Evolutionary conservation across 1,140 invertebrate species (phyloP), one percentile per base, ranked within the genome.

Genomic region (Dufourea novaeangliae): DNA sequence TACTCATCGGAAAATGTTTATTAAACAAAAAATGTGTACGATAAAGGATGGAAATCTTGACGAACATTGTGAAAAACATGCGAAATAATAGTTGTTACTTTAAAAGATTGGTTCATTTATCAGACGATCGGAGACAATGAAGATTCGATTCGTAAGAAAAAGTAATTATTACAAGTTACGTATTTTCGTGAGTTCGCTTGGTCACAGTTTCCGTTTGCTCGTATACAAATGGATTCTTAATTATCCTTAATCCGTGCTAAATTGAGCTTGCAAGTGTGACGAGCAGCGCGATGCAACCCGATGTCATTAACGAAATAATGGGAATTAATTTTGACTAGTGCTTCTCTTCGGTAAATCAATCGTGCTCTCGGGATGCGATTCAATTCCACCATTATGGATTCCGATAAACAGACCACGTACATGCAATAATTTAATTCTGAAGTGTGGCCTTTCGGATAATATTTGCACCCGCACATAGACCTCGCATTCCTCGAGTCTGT

Each of bases 311-410:
- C 80, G 84, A 86, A 86, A 86, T 84, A 86, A 86, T 86, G 70
- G 80, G 78, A 86, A 86, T 86, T 86, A 86, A 83, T 86, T 83
- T 85, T 86, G 85, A 86, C 86, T 86, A 86, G 84, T 86, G 85
- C 78, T 86, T 83, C 85, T 72, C 86, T 86, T 83, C 74, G 62
- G 70, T 71, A 82, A 86, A 86, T 86, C 85, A 86, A 86, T 86
- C 81, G 84, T 71, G 78, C 77, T 86, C 84, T 69, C 80, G 85
- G 84, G 73, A 63, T 84, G 76, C 85, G 82, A 87, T 87, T 86
- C 79, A 84, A 87, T 87, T 86, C 77, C 57, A 76, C 82, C 73
- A 86, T 86, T 87, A 87, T 82, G 82, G 79, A 87, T 87, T 84
- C 74, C 82, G 69, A 84, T 80, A 79, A 86, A 82, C 79, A 64